A percentile compares a stretch with the other conserved stretches of the same genome.
Evolutionary conservation across 2,888 invertebrate genomes (phyloP).

Genomic region (Meteorus colon): DNA sequence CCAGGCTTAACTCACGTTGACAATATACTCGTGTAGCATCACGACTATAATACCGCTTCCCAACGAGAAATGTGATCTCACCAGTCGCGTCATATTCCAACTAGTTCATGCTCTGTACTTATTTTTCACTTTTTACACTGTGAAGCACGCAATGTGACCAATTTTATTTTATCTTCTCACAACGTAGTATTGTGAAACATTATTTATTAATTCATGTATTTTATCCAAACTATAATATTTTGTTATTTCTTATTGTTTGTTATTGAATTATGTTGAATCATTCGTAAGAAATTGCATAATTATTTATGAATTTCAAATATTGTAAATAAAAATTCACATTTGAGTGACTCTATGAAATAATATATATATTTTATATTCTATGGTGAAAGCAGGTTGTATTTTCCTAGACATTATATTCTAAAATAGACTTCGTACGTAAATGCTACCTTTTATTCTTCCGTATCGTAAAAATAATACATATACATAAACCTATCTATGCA

Average conservation of each 20-base stretch:
- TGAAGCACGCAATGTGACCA: background rate
- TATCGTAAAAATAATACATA: background rate
- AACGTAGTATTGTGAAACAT: background rate
- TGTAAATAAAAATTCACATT: too few relatives aligned
- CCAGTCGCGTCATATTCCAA: background rate
- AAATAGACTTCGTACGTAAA: conserved; percentile 13
- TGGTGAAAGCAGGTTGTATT: background rate
- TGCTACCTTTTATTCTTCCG: conserved; percentile 10
- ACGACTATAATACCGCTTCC: conserved; percentile 7
- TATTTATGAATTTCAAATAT: too few relatives aligned
- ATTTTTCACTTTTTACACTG: background rate
- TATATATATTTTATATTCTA: background rate
- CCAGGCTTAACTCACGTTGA: conserved; percentile 64
- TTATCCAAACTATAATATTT: too few relatives aligned
- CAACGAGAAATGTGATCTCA: conserved; percentile 9
- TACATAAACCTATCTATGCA: conserved; percentile 19
- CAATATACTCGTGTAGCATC: background rate
- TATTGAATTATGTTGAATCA: too few relatives aligned
- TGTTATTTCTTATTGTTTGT: too few relatives aligned
- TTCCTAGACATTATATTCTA: background rate
- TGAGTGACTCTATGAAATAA: background rate
- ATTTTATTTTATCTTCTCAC: background rate
- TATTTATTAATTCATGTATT: background rate
- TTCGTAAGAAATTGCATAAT: too few relatives aligned
- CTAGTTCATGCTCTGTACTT: background rate